Percentiles rank a stretch among this genome's conserved stretches.
These are phyloP conservation scores for Scaptomyza flava DNA, from an alignment of 2,888 invertebrate species.

Conservation along the genomic window DNA sequence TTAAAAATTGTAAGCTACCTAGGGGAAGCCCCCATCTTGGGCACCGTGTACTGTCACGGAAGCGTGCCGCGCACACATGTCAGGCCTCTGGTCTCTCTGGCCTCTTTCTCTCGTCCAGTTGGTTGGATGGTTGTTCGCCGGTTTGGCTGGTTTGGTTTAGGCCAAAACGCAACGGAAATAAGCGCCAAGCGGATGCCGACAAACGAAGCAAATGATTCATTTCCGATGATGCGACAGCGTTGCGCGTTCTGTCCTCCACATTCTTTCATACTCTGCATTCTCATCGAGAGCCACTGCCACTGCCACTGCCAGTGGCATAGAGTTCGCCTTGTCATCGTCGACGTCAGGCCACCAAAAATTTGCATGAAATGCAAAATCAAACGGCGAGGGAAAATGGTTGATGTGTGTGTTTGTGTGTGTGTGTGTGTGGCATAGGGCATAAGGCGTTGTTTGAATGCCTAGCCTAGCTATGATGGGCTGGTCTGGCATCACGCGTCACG, in stretches of 20 bases:
- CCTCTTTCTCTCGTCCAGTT: slow-evolving; percentile 28
- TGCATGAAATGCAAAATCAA: slow-evolving; percentile 78
- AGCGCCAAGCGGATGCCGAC: slow-evolving; percentile 83
- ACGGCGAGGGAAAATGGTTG: slow-evolving; percentile 37
- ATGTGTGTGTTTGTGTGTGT: neutral
- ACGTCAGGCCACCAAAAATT: slow-evolving; percentile 71
- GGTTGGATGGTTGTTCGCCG: slow-evolving; percentile 14
- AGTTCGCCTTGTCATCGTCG: slow-evolving; percentile 43
- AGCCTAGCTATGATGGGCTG: neutral
- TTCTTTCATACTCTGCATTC: neutral
- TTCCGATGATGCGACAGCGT: slow-evolving; percentile 83
- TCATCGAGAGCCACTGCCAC: neutral
- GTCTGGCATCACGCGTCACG: slow-evolving; percentile 56
- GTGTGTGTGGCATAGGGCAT: neutral
- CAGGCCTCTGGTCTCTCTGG: slow-evolving; percentile 44
- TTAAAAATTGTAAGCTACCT: slow-evolving; percentile 49
- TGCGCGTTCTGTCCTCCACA: slow-evolving; percentile 15
- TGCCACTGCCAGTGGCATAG: slow-evolving; percentile 6
- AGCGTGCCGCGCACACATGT: slow-evolving; percentile 79
- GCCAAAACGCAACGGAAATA: slow-evolving; percentile 81
- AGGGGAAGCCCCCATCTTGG: slow-evolving; percentile 22
- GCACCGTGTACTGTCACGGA: slow-evolving; percentile 70
- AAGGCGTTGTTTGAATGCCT: slow-evolving; percentile 14
- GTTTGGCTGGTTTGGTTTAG: slow-evolving; percentile 54
- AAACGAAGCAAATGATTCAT: slow-evolving; percentile 84